Evolutionary conservation across 2,113 vertebrate genomes (phyloP).

Genomic region (Hippotragus niger): DNA sequence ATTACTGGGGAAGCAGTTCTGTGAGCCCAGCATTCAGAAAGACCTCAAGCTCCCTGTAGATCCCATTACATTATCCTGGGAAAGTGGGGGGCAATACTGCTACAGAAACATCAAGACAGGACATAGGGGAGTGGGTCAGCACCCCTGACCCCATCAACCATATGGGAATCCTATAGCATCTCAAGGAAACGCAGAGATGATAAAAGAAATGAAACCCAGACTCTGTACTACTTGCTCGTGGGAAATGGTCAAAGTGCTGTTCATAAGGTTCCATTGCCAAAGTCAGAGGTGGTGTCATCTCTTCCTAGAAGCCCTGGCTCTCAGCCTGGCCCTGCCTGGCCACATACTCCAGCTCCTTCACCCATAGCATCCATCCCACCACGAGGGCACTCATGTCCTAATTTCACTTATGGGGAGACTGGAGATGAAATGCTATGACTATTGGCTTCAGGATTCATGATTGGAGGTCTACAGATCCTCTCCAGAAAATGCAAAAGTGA

Average conservation of each 20-base stretch:
- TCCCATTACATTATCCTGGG: not conserved
- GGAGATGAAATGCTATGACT: not conserved
- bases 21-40: not conserved
- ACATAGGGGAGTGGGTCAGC: not conserved
- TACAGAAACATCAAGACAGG: not conserved
- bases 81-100: not conserved
- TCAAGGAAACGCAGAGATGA: not conserved
- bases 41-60: not conserved
- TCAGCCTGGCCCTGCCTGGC: not conserved
- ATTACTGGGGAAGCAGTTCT: not conserved
- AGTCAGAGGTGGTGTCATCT: not conserved
- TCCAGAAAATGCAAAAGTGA: not conserved
- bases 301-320: not conserved
- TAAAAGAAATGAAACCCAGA: constrained; percentile 39
- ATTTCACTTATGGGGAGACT: not conserved
- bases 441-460: not conserved
- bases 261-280: not conserved
- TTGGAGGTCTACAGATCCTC: not conserved
- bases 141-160: not conserved
- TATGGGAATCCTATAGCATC: not conserved
- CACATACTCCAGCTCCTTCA: not conserved
- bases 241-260: not conserved
- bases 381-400: not conserved
- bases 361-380: not conserved
- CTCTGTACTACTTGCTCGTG: not conserved